Conservation (phyloP, 2,113 vertebrate genomes). For the Archilochus colubris region DNA sequence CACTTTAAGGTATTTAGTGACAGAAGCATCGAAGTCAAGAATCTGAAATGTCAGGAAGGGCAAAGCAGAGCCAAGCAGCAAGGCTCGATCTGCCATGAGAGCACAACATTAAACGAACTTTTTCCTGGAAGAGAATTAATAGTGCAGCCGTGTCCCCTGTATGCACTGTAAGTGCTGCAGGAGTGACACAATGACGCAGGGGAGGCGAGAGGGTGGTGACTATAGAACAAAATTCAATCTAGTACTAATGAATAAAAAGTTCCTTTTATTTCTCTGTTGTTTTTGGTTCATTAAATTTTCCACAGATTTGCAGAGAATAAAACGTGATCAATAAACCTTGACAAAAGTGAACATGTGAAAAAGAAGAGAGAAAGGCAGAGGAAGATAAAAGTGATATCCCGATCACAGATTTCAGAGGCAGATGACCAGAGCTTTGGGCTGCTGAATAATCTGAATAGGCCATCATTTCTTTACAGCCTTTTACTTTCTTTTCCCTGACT, state of each 20-base stretch:
- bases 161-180: slow-evolving; percentile 54
- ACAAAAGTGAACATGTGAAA: slow-evolving; percentile 84
- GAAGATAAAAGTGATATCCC: slow-evolving; percentile 93
- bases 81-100: neutral
- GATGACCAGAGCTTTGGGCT: slow-evolving; percentile 81
- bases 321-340: slow-evolving; percentile 87
- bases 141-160: slow-evolving; percentile 32
- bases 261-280: slow-evolving; percentile 78
- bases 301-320: slow-evolving; percentile 86
- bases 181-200: slow-evolving; percentile 37
- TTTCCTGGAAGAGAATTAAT: slow-evolving; percentile 2
- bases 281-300: slow-evolving; percentile 93
- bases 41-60: slow-evolving; percentile 13
- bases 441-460: slow-evolving; percentile 91
- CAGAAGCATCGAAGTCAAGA: neutral
- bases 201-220: slow-evolving; percentile 23
- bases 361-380: slow-evolving; percentile 79
- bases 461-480: slow-evolving; percentile 88
- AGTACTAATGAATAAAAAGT: slow-evolving; percentile 79
- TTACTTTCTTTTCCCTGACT: slow-evolving; percentile 87
- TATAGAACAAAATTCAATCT: slow-evolving; percentile 64
- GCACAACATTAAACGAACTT: slow-evolving; percentile 54
- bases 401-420: slow-evolving; percentile 86
- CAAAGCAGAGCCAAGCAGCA: slow-evolving; percentile 2
- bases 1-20: slow-evolving; percentile 16